These are phyloP conservation scores for Cephonodes hylas DNA, from an alignment of 2,888 invertebrate genomes.

Conservation along the genomic window DNA sequence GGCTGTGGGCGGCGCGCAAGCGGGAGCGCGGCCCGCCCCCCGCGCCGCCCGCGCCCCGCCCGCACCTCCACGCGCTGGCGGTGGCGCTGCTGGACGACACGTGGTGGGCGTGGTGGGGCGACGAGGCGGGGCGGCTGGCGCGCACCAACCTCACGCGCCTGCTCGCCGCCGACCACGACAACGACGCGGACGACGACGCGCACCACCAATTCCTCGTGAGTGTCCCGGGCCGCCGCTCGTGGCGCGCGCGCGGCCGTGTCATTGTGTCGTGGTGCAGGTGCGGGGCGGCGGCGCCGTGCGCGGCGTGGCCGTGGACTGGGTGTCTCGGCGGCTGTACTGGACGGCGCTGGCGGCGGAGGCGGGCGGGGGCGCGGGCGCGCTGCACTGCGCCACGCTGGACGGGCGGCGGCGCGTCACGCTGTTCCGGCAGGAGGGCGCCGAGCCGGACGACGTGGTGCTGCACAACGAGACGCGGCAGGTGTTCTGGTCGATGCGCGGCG, in stretches of 20 bases:
- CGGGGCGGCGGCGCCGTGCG: conserved; percentile 83
- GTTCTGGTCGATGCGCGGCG: conserved; percentile 88
- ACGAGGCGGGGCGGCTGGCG: conserved; percentile 43
- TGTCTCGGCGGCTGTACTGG: conserved; percentile 85
- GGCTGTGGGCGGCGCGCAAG: conserved; percentile 83
- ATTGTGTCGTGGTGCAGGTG: conserved; percentile 56
- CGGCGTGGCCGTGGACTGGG: conserved; percentile 88
- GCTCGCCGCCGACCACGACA: conserved; percentile 17
- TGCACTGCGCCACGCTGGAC: conserved; percentile 72
- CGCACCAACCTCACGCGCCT: conserved; percentile 28
- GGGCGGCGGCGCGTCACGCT: conserved; percentile 81
- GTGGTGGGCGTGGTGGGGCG: conserved; percentile 68
- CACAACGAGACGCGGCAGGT: conserved; percentile 69
- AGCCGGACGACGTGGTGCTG: conserved; percentile 84
- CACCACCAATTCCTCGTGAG: conserved; percentile 23
- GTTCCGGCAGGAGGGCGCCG: conserved; percentile 71
- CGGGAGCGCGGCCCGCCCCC: conserved; percentile 43
- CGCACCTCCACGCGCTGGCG: conserved; percentile 39
- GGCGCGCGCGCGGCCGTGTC: conserved; percentile 86
- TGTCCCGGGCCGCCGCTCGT: conserved; percentile 77
- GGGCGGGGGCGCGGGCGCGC: conserved; percentile 32
- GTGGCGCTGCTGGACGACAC: conserved; percentile 43
- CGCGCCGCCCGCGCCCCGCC: background rate
- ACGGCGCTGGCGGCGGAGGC: conserved; percentile 66
- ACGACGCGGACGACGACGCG: conserved; percentile 17